A percentile compares a stretch with the other conserved stretches of the same genome.
Evolutionary conservation across 2,888 invertebrate species (phyloP).

Genomic region (Archaeoteleia sp.): DNA sequence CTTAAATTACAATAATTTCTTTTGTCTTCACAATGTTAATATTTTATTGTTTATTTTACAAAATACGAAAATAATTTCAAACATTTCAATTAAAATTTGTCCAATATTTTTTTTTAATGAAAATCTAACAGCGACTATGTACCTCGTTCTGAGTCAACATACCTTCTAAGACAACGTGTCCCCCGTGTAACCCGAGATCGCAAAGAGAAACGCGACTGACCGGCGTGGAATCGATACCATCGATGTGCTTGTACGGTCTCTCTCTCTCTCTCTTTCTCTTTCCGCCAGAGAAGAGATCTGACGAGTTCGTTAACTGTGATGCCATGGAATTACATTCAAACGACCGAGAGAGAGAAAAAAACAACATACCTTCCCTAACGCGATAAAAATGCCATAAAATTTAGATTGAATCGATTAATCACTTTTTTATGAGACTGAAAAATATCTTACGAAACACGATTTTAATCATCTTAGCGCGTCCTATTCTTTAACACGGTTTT

Average conservation of each 20-base stretch:
- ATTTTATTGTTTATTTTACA: conserved; percentile 9
- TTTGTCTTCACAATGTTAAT: too few relatives aligned
- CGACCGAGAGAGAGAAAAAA: too few relatives aligned
- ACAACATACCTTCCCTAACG: too few relatives aligned
- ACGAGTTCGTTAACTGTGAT: conserved; percentile 15
- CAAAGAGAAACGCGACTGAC: conserved; percentile 65
- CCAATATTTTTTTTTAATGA: not conserved
- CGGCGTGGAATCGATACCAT: conserved; percentile 68
- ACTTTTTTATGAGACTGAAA: too few relatives aligned
- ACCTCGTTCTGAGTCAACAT: conserved; percentile 27
- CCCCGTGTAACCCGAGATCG: conserved; percentile 66
- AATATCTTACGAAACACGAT: too few relatives aligned
- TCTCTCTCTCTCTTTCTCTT: conserved; percentile 47
- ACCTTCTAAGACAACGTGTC: conserved; percentile 32
- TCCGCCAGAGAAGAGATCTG: conserved; percentile 31
- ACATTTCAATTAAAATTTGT: not conserved
- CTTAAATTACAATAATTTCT: too few relatives aligned
- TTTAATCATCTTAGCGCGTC: too few relatives aligned
- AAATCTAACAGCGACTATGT: conserved; percentile 2
- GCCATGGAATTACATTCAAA: too few relatives aligned
- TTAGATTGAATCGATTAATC: too few relatives aligned
- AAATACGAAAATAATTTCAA: not conserved
- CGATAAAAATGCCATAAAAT: too few relatives aligned
- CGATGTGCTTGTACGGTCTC: conserved; percentile 70
- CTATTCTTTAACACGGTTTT: too few relatives aligned